Base-by-base conservation (phyloP, 1,140 invertebrate genomes). In the Drosophila subobscura region DNA sequence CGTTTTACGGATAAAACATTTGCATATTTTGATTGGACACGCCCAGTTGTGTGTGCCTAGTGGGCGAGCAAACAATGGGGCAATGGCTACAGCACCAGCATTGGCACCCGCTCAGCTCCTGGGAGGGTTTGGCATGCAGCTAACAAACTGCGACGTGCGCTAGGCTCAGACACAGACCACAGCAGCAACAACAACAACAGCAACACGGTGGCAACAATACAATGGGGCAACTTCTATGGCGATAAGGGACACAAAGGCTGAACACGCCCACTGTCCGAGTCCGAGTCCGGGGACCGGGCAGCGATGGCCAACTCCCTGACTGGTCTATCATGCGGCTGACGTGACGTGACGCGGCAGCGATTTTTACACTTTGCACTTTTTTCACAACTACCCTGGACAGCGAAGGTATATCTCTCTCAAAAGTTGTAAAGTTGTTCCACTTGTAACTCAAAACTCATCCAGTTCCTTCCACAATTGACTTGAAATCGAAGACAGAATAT, bases 1-100 rank as follows among this genome's bases (percentile, higher is more conserved):
- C 79, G 79, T 84, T 84, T 84, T 85, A 85, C 76, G 80, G 80
- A 79, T 84, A 84, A 84, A 85, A 76, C 79, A 85, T 85, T 85
- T 85, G 81, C 80, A 85, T 85, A 85, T 85, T 85, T 85, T 85
- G 80, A 85, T 85, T 85, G 81, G 81, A 80, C 80, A 85, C 80
- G 80, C 80, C 80, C 80, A 70, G 55, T 71, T 79, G 63, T 63
- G 77, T 72, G 77, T 74, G 67, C 81, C 68, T 47, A 79, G 67
- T 85, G 80, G 63, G 80, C 80, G 80, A 60, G 60, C 80, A 86
- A 85, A 84, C 80, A 84, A 85, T 85, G 73, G 78, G 63, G 8
- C 8, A 33, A 47, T 16, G 42, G 14, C 53, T 51, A 53, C 51
- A 20, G 16, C 16, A 20, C 16, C 16, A 20, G 16, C 16, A 20